Conservation (phyloP, 2,113 vertebrate genomes). For the Apodemus sylvaticus region DNA sequence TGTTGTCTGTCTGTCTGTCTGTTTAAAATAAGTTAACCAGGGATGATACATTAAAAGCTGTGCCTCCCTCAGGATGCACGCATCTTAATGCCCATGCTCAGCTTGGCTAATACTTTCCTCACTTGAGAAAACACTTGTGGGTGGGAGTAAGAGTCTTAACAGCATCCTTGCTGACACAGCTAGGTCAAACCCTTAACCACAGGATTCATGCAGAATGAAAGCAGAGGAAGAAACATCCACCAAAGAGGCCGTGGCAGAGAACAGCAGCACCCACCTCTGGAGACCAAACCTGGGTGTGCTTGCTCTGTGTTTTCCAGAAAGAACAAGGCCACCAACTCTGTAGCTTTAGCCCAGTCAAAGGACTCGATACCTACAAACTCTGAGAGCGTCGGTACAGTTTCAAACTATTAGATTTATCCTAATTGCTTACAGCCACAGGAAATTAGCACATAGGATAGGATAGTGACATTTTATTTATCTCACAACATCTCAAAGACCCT, state of each 20-base stretch:
- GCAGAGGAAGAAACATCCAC: background rate
- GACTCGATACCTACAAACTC: background rate
- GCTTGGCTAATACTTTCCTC: background rate
- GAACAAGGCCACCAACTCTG: background rate
- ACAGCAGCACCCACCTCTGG: background rate
- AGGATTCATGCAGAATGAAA: background rate
- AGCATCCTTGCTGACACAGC: background rate
- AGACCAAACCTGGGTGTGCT: background rate
- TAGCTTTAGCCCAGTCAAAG: background rate
- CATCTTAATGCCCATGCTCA: background rate
- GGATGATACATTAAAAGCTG: background rate
- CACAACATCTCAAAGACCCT: background rate
- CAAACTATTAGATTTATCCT: background rate
- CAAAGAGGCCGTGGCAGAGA: background rate
- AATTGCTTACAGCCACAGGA: background rate
- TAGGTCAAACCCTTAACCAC: background rate
- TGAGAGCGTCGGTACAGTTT: background rate
- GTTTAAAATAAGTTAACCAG: background rate
- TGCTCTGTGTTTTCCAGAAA: background rate
- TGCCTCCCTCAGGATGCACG: background rate
- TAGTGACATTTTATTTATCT: constrained; percentile 25
- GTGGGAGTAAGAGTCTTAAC: background rate
- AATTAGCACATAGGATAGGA: background rate
- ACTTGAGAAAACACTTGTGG: background rate
- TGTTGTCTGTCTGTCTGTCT: background rate